These are phyloP conservation scores for Fundulus diaphanus DNA, from an alignment of 2,797 vertebrate species.

Conservation along the genomic window DNA sequence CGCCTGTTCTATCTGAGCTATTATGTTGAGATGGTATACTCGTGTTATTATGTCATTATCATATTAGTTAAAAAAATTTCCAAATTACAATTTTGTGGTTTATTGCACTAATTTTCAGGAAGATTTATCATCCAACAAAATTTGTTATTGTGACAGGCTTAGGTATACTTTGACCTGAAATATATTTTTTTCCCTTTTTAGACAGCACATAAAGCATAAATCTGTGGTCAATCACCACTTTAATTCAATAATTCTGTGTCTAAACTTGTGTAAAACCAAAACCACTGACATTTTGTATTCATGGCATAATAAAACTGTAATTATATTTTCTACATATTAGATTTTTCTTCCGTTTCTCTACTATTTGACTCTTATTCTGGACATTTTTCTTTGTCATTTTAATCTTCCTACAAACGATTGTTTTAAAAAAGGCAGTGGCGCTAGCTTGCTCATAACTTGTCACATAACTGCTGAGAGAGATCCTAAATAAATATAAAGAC, in stretches of 20 bases:
- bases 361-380: not conserved
- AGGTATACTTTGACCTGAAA: no score
- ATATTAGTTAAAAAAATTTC: no score
- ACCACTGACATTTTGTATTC: not conserved
- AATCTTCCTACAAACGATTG: no score
- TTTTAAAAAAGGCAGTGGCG: not conserved
- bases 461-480: not conserved
- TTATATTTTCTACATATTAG: not conserved
- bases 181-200: not conserved
- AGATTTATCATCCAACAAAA: no score
- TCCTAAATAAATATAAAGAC: not conserved
- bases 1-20: no score
- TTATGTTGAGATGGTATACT: no score
- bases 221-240: not conserved
- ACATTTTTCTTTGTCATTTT: not conserved
- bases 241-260: not conserved
- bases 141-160: no score
- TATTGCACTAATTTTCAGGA: no score
- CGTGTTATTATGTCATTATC: no score
- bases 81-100: no score
- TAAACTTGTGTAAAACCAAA: not conserved
- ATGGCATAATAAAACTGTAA: not conserved
- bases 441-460: not conserved
- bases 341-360: not conserved
- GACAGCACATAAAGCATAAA: not conserved